These are phyloP conservation scores for Rhinichthys klamathensis DNA, from an alignment of 2,113 vertebrate genomes.

Conservation along the genomic window DNA sequence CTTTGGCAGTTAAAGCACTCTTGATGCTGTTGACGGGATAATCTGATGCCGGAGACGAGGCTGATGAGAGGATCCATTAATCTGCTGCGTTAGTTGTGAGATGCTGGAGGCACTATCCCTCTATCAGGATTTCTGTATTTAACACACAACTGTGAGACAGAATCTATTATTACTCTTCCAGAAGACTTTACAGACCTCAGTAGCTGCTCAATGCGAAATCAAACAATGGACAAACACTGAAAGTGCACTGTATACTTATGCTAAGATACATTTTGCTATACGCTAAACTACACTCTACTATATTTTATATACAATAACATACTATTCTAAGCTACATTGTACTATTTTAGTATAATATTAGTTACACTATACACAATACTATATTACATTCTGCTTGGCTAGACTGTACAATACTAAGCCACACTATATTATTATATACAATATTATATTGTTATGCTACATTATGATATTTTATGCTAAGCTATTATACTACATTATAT, in stretches of 20 bases:
- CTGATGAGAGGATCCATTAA: constrained; percentile 45
- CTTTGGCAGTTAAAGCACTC: constrained; percentile 32
- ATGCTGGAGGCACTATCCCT: constrained; percentile 11
- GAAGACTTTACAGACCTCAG: neutral
- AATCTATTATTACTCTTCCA: constrained; percentile 18
- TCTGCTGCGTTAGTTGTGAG: constrained; percentile 15
- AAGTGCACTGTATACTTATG: neutral
- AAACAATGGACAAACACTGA: neutral
- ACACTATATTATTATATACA: neutral
- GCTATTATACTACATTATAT: neutral
- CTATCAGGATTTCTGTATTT: constrained; percentile 30
- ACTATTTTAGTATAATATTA: neutral
- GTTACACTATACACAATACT: neutral
- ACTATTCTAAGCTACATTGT: neutral
- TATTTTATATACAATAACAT: neutral
- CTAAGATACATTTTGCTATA: neutral
- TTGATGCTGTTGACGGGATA: constrained; percentile 28
- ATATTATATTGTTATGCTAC: neutral
- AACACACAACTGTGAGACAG: neutral
- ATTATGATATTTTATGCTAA: neutral
- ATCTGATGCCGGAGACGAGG: constrained; percentile 23
- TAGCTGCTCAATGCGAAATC: neutral
- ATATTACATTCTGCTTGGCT: neutral
- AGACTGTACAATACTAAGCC: neutral
- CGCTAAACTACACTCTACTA: neutral